These are phyloP conservation scores for Campylorhamphus procurvoides DNA, from an alignment of 2,113 vertebrate species.

Conservation along the genomic window DNA sequence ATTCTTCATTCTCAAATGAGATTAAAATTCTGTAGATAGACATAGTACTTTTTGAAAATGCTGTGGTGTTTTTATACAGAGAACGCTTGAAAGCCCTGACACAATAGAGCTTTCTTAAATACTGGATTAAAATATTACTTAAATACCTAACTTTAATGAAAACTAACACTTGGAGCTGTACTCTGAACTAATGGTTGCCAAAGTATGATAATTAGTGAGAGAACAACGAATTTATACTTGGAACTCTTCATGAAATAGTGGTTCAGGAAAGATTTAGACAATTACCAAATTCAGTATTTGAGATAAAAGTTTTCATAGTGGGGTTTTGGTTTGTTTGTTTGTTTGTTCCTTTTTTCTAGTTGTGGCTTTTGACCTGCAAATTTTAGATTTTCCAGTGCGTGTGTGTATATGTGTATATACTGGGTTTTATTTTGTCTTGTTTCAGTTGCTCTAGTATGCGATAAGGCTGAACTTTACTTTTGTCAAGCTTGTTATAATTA, in stretches of 20 bases:
- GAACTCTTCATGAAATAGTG: not conserved
- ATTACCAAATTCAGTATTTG: not conserved
- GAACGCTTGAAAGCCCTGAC: not conserved
- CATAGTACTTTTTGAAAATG: not conserved
- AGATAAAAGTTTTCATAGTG: not conserved
- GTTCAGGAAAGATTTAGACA: not conserved
- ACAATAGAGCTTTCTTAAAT: not conserved
- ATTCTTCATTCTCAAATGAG: not conserved
- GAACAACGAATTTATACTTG: not conserved
- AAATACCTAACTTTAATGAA: not conserved
- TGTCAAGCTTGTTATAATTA: conserved; percentile 40
- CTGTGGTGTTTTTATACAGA: not conserved
- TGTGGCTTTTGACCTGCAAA: conserved; percentile 55
- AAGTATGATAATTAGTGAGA: conserved; percentile 12
- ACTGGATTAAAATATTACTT: not conserved
- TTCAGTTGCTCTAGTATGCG: conserved; percentile 60
- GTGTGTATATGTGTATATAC: not conserved
- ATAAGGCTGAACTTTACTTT: conserved; percentile 59
- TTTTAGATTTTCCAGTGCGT: conserved; percentile 9
- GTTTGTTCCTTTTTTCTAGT: conserved; percentile 48
- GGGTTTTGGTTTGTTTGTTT: not conserved
- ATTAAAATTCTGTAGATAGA: not conserved
- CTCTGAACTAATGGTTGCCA: conserved; percentile 36
- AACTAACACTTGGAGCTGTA: not conserved
- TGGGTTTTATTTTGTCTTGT: conserved; percentile 40